A percentile compares a stretch with the other conserved stretches of the same genome.
Evolutionary conservation across 2,888 invertebrate species (phyloP).

Genomic region (Drosophila paramelanica): DNA sequence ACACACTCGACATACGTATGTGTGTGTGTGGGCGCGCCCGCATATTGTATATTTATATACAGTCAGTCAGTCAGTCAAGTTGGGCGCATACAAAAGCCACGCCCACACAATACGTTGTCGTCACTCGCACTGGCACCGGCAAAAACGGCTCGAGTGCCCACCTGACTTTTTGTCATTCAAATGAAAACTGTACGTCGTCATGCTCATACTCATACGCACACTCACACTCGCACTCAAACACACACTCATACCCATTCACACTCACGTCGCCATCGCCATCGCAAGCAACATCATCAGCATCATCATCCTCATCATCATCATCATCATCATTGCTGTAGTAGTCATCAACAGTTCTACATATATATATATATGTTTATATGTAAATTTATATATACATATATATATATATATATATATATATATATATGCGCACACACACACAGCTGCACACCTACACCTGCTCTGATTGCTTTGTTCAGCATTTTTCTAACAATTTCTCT

Average conservation of each 20-base stretch:
- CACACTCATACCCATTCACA: constrained; percentile 10
- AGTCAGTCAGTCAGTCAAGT: constrained; percentile 71
- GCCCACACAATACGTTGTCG: constrained; percentile 58
- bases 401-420: constrained; percentile 11
- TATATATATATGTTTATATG: constrained; percentile 18
- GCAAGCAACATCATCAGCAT: constrained; percentile 32
- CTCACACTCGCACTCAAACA: neutral
- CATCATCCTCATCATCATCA: constrained; percentile 28
- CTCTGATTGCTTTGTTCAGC: constrained; percentile 79
- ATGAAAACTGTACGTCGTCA: constrained; percentile 81
- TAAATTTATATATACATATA: constrained; percentile 14
- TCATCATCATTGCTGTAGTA: constrained; percentile 28
- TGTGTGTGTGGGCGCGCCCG: constrained; percentile 41
- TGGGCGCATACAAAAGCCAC: constrained; percentile 68
- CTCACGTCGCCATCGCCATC: neutral
- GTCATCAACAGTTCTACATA: constrained; percentile 44
- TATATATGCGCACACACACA: constrained; percentile 27
- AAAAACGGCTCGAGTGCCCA: constrained; percentile 75
- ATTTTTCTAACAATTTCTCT: constrained; percentile 72
- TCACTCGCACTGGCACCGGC: constrained; percentile 21
- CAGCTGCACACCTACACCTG: constrained; percentile 54
- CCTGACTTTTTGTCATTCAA: constrained; percentile 83
- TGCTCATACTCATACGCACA: constrained; percentile 26
- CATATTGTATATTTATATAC: constrained; percentile 63
- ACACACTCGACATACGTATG: constrained; percentile 59